These are phyloP conservation scores for Acleris literana DNA, from an alignment of 2,888 invertebrate species.

Conservation along the genomic window DNA sequence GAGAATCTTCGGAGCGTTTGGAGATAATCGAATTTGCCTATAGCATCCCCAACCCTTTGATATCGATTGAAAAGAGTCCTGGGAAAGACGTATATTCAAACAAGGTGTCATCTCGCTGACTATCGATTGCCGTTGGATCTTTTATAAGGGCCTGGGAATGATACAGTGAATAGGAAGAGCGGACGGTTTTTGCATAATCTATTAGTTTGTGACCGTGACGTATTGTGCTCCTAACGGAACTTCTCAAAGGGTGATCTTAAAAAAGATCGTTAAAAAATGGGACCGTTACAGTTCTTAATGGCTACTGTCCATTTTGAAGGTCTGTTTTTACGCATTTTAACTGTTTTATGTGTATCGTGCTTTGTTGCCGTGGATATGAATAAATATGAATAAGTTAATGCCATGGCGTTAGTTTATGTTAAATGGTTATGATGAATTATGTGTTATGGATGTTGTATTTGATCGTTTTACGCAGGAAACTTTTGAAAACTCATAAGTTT, in stretches of 20 bases:
- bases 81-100: constrained; percentile 82
- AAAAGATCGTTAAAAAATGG: constrained; percentile 69
- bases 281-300: constrained; percentile 71
- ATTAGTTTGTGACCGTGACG: constrained; percentile 61
- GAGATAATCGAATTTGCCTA: constrained; percentile 84
- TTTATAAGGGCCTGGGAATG: constrained; percentile 79
- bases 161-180: constrained; percentile 79
- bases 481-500: too few species aligned
- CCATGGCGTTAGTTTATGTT: background rate
- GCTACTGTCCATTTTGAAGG: constrained; percentile 64
- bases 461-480: constrained; percentile 6
- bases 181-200: constrained; percentile 80
- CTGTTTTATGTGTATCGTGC: constrained; percentile 57
- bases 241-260: constrained; percentile 67
- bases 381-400: constrained; percentile 21
- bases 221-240: constrained; percentile 75
- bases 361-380: constrained; percentile 11
- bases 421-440: background rate
- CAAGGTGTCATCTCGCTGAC: constrained; percentile 83
- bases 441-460: constrained; percentile 4
- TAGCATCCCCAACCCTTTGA: constrained; percentile 78
- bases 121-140: constrained; percentile 80
- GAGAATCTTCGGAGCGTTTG: constrained; percentile 64
- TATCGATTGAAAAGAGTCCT: constrained; percentile 66
- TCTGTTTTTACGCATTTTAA: constrained; percentile 43